Base-by-base conservation (phyloP, 2,113 vertebrate species). In the Lates calcarifer region DNA sequence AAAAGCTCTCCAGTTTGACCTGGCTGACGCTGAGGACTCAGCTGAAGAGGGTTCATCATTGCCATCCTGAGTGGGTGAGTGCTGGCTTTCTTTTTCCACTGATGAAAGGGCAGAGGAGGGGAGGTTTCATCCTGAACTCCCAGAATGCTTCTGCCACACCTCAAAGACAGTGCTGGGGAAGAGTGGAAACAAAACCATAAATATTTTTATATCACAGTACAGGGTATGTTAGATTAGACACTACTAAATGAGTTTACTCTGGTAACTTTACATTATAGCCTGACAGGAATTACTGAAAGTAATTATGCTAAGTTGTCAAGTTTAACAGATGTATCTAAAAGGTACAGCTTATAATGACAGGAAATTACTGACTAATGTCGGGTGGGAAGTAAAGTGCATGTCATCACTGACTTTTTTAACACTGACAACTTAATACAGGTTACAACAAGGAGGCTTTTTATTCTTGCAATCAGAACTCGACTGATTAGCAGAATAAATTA, bases 401-500 rank as follows among this genome's bases (percentile, higher is more conserved):
- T 43, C 62, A 26, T 43, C 37, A 28, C 8, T 62, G n/a, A 45
- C 35, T 51, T 57, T 49, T 56, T 69, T 77, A 66, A 51, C 29
- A 71, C 43, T 10, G 33, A 24, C n/a, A 14, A 49, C 24, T 64
- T 57, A n/a, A 24, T 24, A 17, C 39, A 63, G 26, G 60, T 47
- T 17, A 17, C n/a, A 62, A 67, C 14, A 17, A 28, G 31, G 26
- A 53, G 33, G 6, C 26, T 37, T 45, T 51, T 82, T 53, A 63
- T 55, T 68, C 53, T 62, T 53, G 60, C 49, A 62, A 57, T 77
- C 62, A 67, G 29, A 35, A 15, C 60, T 22, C 0, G 3, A 60
- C 43, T 72, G 60, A 81, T 77, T 53, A 55, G 29, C 68, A 70
- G 57, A 81, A 84, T 81, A 49, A 41, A 81, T 75, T 15, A 37